Percentiles rank a stretch among this genome's conserved stretches.
These are phyloP conservation scores for Watsonalla cultraria DNA, from an alignment of 2,888 invertebrate species.

Conservation along the genomic window DNA sequence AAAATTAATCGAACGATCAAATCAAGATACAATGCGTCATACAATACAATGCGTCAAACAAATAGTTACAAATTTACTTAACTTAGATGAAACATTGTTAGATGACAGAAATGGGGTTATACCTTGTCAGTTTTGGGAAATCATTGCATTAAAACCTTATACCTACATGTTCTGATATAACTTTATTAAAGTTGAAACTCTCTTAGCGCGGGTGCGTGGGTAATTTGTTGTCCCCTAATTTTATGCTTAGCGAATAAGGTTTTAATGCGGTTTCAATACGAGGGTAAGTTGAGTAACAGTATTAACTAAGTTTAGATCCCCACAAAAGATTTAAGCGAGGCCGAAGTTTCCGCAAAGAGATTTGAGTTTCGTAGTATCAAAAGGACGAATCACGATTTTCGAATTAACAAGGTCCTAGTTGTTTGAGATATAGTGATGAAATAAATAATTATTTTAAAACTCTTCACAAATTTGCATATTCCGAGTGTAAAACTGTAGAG, in stretches of 20 bases:
- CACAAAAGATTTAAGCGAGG: constrained; percentile 36
- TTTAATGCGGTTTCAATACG: constrained; percentile 20
- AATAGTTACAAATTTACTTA: no score
- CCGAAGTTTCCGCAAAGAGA: constrained; percentile 35
- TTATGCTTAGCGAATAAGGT: constrained; percentile 10
- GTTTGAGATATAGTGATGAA: neutral
- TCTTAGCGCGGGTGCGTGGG: neutral
- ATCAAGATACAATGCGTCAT: no score
- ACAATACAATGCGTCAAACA: no score
- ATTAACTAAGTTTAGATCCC: constrained; percentile 34
- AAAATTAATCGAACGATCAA: no score
- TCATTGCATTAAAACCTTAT: neutral
- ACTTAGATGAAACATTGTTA: no score
- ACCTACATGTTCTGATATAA: neutral
- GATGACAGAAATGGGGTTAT: neutral
- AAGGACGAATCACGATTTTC: constrained; percentile 24
- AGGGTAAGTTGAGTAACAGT: constrained; percentile 16
- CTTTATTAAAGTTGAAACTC: neutral
- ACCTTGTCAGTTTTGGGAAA: neutral
- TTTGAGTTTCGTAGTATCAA: constrained; percentile 35
- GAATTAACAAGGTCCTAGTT: constrained; percentile 10
- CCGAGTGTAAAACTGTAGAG: no score
- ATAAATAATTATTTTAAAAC: neutral
- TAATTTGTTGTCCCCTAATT: constrained; percentile 9
- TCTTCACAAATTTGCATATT: no score